These are phyloP conservation scores for Petroica traversi DNA, from an alignment of 2,113 vertebrate genomes.

Conservation along the genomic window DNA sequence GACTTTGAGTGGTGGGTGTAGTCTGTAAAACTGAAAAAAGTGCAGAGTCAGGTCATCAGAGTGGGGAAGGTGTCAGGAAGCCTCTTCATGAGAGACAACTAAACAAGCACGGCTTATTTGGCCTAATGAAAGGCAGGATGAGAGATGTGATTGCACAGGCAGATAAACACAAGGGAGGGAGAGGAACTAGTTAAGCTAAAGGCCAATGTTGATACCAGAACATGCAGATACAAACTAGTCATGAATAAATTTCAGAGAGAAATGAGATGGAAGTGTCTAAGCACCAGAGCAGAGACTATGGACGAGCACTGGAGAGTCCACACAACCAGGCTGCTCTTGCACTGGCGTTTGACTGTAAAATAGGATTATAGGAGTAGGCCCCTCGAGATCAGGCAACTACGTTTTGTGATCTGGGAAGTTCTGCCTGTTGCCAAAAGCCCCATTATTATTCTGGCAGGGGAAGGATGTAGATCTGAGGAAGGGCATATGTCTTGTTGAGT, in stretches of 20 bases:
- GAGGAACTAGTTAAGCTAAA: not conserved
- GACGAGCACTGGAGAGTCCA: not conserved
- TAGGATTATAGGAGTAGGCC: slow-evolving; percentile 21
- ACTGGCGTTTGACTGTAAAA: slow-evolving; percentile 18
- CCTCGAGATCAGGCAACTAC: not conserved
- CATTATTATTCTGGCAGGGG: slow-evolving; percentile 27
- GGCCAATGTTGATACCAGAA: not conserved
- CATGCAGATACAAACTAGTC: not conserved
- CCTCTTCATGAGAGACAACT: accelerated
- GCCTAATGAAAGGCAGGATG: not conserved
- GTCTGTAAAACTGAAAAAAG: not conserved
- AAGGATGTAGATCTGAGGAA: slow-evolving; percentile 10
- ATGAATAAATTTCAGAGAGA: slow-evolving; percentile 20
- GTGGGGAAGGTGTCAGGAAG: not conserved
- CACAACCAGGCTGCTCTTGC: not conserved
- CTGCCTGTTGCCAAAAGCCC: slow-evolving; percentile 33
- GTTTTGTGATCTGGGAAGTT: not conserved
- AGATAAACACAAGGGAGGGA: not conserved
- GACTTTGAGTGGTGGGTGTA: not conserved
- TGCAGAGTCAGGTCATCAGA: not conserved
- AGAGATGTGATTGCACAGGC: not conserved
- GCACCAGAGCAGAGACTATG: not conserved
- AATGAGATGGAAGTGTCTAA: slow-evolving; percentile 4
- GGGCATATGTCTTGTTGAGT: not conserved
- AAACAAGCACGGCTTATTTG: not conserved